Conservation (phyloP, 2,888 invertebrate genomes). For the Hololepta plana region DNA sequence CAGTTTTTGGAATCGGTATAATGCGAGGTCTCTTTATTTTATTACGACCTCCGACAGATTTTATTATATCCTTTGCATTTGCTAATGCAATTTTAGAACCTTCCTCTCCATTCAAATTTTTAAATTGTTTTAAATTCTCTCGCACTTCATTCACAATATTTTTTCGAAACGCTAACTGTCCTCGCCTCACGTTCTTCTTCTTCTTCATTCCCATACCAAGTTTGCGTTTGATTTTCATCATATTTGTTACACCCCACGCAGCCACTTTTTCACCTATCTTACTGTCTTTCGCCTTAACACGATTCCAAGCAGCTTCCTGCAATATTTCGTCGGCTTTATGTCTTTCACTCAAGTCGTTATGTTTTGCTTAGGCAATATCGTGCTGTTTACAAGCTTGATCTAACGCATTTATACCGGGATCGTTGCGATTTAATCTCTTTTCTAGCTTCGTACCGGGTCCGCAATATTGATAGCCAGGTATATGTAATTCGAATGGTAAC, state of each 20-base stretch:
- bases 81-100: conserved; percentile 5
- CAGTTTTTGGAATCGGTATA: conserved; percentile 18
- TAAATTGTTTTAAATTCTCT: not conserved
- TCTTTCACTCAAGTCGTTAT: conserved; percentile 11
- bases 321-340: conserved; percentile 19
- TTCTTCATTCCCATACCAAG: conserved; percentile 14
- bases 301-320: conserved; percentile 16
- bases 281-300: conserved; percentile 15
- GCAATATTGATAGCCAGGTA: conserved; percentile 14
- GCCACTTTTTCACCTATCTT: conserved; percentile 16
- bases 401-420: conserved; percentile 17
- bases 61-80: conserved; percentile 5
- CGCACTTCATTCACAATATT: not conserved
- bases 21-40: too few species aligned
- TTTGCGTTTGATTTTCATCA: conserved; percentile 18
- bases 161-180: not conserved
- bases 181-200: conserved; percentile 4
- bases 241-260: conserved; percentile 14
- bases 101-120: conserved; percentile 3
- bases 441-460: conserved; percentile 14
- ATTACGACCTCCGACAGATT: conserved; percentile 5
- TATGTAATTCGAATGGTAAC: conserved; percentile 12
- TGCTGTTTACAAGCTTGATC: conserved; percentile 18
- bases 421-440: conserved; percentile 16
- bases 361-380: conserved; percentile 17